These are phyloP conservation scores for Panthera uncia DNA, from an alignment of 2,113 vertebrate species.

Conservation along the genomic window DNA sequence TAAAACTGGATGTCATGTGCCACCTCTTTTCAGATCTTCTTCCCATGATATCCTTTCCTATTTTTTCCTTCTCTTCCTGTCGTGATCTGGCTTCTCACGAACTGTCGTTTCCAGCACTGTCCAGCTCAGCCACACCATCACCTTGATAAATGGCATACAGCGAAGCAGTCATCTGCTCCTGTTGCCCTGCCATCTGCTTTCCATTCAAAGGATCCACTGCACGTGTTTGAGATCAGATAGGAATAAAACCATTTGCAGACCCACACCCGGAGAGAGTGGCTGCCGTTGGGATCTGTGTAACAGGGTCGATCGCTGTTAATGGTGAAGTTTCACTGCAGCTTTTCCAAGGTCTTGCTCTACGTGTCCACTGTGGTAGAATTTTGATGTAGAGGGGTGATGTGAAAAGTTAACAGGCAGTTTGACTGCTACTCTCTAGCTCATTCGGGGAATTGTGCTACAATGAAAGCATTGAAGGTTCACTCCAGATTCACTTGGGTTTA, in stretches of 20 bases:
- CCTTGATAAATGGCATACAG: not conserved
- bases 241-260: not conserved
- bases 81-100: not conserved
- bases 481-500: not conserved
- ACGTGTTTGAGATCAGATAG: not conserved
- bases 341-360: not conserved
- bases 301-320: not conserved
- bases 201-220: not conserved
- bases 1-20: not conserved
- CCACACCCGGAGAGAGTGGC: not conserved
- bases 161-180: not conserved
- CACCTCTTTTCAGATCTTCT: not conserved
- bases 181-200: not conserved
- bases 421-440: not conserved
- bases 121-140: not conserved
- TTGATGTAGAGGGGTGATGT: not conserved
- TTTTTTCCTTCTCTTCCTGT: not conserved
- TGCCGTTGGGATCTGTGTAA: not conserved
- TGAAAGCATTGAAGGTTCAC: not conserved
- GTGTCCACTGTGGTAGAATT: not conserved
- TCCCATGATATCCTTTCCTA: not conserved
- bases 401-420: not conserved
- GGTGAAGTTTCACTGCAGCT: not conserved
- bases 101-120: not conserved
- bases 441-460: not conserved